Conservation (phyloP, 2,113 vertebrate species). For the Xiphorhynchus elegans region DNA sequence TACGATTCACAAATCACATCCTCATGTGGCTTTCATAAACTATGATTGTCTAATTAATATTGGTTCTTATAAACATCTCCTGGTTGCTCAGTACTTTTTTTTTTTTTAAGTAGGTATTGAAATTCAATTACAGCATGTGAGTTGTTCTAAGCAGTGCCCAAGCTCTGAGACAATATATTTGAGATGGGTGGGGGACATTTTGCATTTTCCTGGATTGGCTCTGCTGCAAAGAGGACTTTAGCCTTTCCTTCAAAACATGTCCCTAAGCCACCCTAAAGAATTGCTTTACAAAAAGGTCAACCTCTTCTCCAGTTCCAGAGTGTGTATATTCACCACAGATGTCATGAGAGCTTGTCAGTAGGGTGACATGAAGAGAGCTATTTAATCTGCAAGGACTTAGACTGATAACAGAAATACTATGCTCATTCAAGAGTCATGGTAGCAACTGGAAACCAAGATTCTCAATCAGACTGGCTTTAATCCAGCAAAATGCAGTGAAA, state of each 20-base stretch:
- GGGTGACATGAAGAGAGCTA: slow-evolving; percentile 38
- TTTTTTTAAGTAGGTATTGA: slow-evolving; percentile 35
- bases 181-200: not conserved
- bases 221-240: not conserved
- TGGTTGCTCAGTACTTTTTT: slow-evolving; percentile 37
- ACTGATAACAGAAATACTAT: slow-evolving; percentile 13
- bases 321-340: not conserved
- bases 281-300: not conserved
- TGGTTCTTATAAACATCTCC: slow-evolving; percentile 53
- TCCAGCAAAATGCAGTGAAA: not conserved
- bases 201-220: not conserved
- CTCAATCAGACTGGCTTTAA: not conserved
- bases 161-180: not conserved
- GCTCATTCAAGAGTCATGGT: not conserved
- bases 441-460: not conserved
- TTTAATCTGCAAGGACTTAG: slow-evolving; percentile 43
- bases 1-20: slow-evolving; percentile 65
- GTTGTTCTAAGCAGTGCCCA: not conserved
- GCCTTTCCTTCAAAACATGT: not conserved
- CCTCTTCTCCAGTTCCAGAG: not conserved
- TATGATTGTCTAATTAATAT: slow-evolving; percentile 72
- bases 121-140: slow-evolving; percentile 58
- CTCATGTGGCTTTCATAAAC: slow-evolving; percentile 49
- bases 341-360: slow-evolving; percentile 7
- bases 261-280: slow-evolving; percentile 25